Evolutionary conservation across 1,140 invertebrate genomes (phyloP).

Genomic region (Gryon sp.): DNA sequence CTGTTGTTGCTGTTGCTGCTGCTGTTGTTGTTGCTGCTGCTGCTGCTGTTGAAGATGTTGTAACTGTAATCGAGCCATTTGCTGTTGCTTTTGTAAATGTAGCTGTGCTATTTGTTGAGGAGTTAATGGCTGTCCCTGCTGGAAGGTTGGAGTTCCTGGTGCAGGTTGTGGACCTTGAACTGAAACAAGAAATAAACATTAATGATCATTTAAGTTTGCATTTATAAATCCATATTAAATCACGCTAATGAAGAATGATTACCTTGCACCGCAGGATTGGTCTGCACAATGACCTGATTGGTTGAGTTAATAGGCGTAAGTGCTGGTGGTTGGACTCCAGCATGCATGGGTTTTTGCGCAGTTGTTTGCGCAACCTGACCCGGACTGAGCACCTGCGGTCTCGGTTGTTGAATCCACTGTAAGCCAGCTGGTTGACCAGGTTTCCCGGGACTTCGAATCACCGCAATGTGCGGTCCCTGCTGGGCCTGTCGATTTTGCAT

Average conservation of each 20-base stretch:
- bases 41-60: slow-evolving; percentile 69
- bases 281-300: slow-evolving; percentile 75
- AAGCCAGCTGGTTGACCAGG: slow-evolving; percentile 77
- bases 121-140: slow-evolving; percentile 71
- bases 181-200: slow-evolving; percentile 3
- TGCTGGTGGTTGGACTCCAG: slow-evolving; percentile 76
- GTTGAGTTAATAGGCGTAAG: slow-evolving; percentile 75
- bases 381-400: slow-evolving; percentile 76
- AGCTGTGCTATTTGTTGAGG: slow-evolving; percentile 73
- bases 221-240: neutral
- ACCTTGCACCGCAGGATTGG: slow-evolving; percentile 66
- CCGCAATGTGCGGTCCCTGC: slow-evolving; percentile 79
- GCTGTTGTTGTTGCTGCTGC: slow-evolving; percentile 64
- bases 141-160: slow-evolving; percentile 70
- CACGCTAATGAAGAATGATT: no score
- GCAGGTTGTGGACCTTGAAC: slow-evolving; percentile 68
- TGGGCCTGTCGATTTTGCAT: slow-evolving; percentile 79
- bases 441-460: slow-evolving; percentile 78
- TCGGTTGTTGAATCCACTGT: slow-evolving; percentile 79
- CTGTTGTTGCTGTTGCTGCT: slow-evolving; percentile 77
- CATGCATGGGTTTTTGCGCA: slow-evolving; percentile 73
- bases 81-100: slow-evolving; percentile 80
- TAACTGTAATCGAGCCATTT: slow-evolving; percentile 75
- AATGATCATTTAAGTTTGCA: no score
- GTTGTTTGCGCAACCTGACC: slow-evolving; percentile 68